Base-by-base conservation (phyloP, 2,888 invertebrate genomes). In the Troilus luridus region DNA sequence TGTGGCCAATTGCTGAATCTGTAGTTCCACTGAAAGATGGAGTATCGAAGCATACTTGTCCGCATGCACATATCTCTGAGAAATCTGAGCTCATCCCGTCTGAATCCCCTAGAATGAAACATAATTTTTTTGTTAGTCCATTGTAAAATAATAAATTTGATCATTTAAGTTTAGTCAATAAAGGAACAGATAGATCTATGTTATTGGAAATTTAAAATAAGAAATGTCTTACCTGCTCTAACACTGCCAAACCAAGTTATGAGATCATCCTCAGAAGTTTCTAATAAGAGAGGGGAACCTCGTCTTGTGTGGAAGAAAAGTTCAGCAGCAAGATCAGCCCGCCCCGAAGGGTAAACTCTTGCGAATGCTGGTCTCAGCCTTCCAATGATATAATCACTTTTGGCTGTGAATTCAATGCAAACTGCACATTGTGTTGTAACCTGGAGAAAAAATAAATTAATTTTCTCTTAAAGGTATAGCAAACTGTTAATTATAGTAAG, bases 211-310 rank as follows among this genome's bases (percentile, higher is more conserved):
- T 41, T 41, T n/a, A 41, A 41, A 41, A 41, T n/a, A n/a, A n/a
- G n/a, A n/a, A n/a, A n/a, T n/a, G n/a, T n/a, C n/a, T 67, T 72
- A 88, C 88, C 89, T 90, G 90, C 67, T 59, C 90, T 90, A 9
- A 90, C 41, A 19, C 95, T 95, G 77, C 96, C 96, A 93, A 96
- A 96, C 96, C 96, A 96, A 6, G 96, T 96, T 60, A 96, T 96
- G 41, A 96, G 95, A 93, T 96, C 96, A 93, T 96, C 96, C 91
- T 96, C 96, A 21, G 96, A 96, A 60, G 96, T 96, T 12, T 95
- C 96, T 93, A 95, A 94, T 0, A 96, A 94, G 62, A 96, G 94
- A 19, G 95, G 95, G 92, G 96, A 96, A n/a, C 95, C 95, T 88
- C 95, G 94, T 93, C 95, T 94, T 0, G 96, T 95, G 91, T 96